Conservation (phyloP, 2,113 vertebrate species). For the Eclectus roratus region DNA sequence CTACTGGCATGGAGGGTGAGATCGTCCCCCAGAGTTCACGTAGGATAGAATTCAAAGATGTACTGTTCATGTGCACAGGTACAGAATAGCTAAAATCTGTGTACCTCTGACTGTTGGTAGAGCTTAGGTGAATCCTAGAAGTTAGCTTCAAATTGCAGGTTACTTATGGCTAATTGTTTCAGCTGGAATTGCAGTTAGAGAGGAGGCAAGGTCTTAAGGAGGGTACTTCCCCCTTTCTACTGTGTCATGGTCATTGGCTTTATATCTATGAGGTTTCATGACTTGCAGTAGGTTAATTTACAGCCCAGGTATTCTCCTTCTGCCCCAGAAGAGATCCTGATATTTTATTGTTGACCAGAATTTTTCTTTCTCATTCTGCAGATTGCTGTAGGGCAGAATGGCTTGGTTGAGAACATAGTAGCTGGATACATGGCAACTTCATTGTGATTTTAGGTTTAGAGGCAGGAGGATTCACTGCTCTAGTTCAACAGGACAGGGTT, state of each 20-base stretch:
- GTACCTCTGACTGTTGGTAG: neutral
- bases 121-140: neutral
- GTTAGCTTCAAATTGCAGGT: neutral
- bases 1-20: neutral
- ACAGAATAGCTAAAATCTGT: neutral
- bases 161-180: neutral
- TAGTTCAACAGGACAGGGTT: neutral
- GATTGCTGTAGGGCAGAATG: neutral
- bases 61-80: neutral
- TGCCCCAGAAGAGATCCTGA: neutral
- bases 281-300: neutral
- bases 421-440: neutral
- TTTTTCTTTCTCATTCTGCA: neutral
- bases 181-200: neutral
- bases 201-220: neutral
- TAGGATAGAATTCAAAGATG: neutral
- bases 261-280: neutral
- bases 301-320: neutral
- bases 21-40: neutral
- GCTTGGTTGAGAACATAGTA: neutral
- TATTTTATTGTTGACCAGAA: neutral
- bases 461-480: neutral
- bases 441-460: neutral
- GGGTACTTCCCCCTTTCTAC: neutral
- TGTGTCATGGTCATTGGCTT: neutral